Conservation (phyloP, 2,797 vertebrate species). For the Tenualosa thibaudeaui region DNA sequence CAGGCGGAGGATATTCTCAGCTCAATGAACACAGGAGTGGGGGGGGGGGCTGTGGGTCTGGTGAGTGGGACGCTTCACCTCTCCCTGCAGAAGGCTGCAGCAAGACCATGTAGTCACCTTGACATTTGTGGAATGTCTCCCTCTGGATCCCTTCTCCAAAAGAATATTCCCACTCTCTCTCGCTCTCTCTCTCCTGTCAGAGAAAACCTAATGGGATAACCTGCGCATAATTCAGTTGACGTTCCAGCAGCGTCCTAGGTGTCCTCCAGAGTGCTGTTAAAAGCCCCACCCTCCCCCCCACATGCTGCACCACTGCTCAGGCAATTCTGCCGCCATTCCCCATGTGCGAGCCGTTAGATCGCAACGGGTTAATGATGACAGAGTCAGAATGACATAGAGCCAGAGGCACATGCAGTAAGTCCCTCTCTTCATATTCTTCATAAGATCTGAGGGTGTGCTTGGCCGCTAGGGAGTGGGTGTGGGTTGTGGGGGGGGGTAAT, state of each 20-base stretch:
- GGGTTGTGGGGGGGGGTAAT: conserved; percentile 39
- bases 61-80: conserved; percentile 8
- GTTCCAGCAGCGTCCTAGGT: conserved; percentile 40
- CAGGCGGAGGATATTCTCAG: conserved; percentile 35
- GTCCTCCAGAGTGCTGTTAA: neutral
- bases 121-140: conserved; percentile 41
- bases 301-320: conserved; percentile 31
- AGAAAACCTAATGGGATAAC: conserved; percentile 52
- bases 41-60: neutral
- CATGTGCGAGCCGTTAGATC: conserved; percentile 42
- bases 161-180: neutral
- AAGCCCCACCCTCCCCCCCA: neutral
- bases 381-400: conserved; percentile 56
- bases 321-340: conserved; percentile 31
- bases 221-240: conserved; percentile 53
- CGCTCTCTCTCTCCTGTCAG: neutral
- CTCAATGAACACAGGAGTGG: conserved; percentile 37
- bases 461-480: neutral
- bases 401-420: conserved; percentile 45
- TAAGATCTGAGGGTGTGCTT: conserved; percentile 53
- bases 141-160: conserved; percentile 38
- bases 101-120: conserved; percentile 43
- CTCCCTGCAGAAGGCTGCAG: conserved; percentile 37
- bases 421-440: conserved; percentile 64
- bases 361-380: conserved; percentile 58